Conservation (phyloP, 2,797 vertebrate species). For the Spea hammondii region DNA sequence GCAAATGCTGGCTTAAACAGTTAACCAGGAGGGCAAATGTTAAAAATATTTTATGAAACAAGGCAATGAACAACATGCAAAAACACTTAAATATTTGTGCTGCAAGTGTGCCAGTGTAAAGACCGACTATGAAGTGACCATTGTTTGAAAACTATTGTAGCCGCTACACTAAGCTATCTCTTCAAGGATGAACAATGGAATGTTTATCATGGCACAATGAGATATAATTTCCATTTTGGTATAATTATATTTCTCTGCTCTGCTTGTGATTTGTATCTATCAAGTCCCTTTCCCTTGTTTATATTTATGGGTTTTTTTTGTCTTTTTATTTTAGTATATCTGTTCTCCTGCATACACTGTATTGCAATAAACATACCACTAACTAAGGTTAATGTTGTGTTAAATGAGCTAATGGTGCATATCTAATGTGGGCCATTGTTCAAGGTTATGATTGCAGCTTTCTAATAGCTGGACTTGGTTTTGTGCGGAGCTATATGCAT, state of each 20-base stretch:
- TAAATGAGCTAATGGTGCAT: constrained; percentile 1
- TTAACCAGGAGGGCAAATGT: too few relatives aligned
- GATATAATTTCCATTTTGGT: background rate
- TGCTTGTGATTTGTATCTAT: background rate
- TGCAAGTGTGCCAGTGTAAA: background rate
- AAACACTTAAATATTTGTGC: too few relatives aligned
- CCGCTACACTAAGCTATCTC: background rate
- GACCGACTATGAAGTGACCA: background rate
- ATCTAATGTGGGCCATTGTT: background rate
- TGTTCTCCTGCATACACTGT: background rate
- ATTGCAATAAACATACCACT: background rate
- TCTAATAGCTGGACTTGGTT: background rate
- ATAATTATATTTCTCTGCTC: background rate
- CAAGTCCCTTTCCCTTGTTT: background rate
- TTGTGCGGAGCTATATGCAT: background rate
- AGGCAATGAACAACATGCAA: too few relatives aligned
- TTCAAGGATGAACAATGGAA: background rate
- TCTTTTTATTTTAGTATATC: background rate
- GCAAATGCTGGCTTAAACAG: too few relatives aligned
- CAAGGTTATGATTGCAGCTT: too few relatives aligned
- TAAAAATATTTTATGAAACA: too few relatives aligned
- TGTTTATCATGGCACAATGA: background rate
- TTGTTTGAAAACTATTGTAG: background rate
- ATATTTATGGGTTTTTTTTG: background rate
- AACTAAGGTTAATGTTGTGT: background rate